Evolutionary conservation across 2,113 vertebrate genomes (phyloP).

Genomic region (Heterotis niloticus): DNA sequence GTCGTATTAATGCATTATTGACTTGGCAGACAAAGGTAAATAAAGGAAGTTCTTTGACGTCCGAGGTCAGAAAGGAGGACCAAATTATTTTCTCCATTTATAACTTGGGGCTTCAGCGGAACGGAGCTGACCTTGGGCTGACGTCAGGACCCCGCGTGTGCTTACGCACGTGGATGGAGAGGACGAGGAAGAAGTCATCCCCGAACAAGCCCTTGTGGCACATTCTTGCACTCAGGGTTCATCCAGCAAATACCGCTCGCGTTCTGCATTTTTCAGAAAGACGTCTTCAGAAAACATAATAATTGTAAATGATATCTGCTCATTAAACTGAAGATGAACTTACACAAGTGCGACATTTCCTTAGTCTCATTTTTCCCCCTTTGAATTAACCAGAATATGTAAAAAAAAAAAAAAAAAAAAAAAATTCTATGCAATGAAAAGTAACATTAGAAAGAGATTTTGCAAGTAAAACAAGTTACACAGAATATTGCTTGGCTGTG

Average conservation of each 20-base stretch:
- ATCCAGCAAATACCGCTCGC: too few species aligned
- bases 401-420: background rate
- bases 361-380: too few species aligned
- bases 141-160: background rate
- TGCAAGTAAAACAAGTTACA: background rate
- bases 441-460: background rate
- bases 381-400: background rate
- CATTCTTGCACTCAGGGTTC: too few species aligned
- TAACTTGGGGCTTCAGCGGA: background rate
- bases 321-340: too few species aligned
- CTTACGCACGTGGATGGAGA: background rate
- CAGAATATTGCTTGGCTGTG: background rate
- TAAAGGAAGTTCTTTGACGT: background rate
- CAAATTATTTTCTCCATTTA: background rate
- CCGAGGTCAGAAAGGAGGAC: background rate
- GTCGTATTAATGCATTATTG: conserved; percentile 11
- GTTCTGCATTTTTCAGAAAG: too few species aligned
- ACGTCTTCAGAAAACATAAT: too few species aligned
- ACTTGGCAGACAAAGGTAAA: background rate
- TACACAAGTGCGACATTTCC: too few species aligned
- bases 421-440: background rate
- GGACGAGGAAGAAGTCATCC: background rate
- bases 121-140: background rate
- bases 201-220: too few species aligned
- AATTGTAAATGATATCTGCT: too few species aligned